Evolutionary conservation across 2,888 invertebrate species (phyloP), one percentile per base, ranked within the genome.

Genomic region (Campoplex capitator): DNA sequence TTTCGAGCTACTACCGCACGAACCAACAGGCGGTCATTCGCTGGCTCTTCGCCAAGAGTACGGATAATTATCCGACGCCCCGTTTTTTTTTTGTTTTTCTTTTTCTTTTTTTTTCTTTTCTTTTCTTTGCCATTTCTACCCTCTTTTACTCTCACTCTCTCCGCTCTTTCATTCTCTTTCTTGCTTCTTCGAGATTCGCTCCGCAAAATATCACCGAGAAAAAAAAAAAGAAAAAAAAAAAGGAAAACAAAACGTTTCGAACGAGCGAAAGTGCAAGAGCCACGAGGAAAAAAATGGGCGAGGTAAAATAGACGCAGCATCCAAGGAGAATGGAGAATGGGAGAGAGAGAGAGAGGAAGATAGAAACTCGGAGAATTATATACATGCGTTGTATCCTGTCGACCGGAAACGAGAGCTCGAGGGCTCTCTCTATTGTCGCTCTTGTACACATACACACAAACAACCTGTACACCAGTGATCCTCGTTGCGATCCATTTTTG

Each of bases 11-110:
- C 79, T 58, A 71, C 62, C 75, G 78, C 45, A 65, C 38, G 65
- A 75, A 80, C 84, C 84, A 84, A 84, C 84, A 84, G 84, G 84
- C 84, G 84, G 84, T 84, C 80, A 80, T 70, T 54, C 84, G 84
- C 80, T 84, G 84, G 84, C 84, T 80, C 70, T 38, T 75, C 23
- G 84, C 84, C 84, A 84, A 65, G 80, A 70, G 75, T 54, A 80
- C 80, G 80, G 75, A 84, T 84, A 84, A 84, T 84, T 84, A 84
- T 80, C 71, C 84, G 56, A 74, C 78, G 70, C 80, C 75, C 71
- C 35, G 68, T 45, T 71, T 23, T 71, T 71, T 54, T 51, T 42
- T 71, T 71, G 35, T 51, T 42, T 23, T 23, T 23, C 23, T 23
- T 23, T 0, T 23, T 23, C 23, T 23, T 0, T 23, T 0, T 23